These are phyloP conservation scores for Halisarca cf. caerulea DNA, from an alignment of 37 sponge, comb jelly and placozoan genomes.

Conservation along the genomic window DNA sequence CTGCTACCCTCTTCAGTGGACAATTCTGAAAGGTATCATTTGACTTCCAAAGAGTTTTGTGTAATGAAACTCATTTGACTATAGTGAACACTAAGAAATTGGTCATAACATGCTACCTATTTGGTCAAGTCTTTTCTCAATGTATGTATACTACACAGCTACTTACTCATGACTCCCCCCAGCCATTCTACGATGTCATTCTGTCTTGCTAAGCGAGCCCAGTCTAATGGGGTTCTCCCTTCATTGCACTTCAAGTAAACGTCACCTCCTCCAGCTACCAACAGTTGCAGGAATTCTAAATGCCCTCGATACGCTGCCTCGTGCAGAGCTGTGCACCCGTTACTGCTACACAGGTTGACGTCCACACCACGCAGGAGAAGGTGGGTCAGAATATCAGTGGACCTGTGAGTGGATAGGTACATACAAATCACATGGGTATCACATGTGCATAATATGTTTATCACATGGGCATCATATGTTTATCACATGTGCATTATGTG, in stretches of 20 bases:
- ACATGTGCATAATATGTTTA: too few species aligned
- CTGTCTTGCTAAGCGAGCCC: slow-evolving; percentile 6
- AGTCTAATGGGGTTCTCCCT: slow-evolving; percentile 17
- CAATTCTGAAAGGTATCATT: too few species aligned
- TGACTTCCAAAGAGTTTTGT: too few species aligned
- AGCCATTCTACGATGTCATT: neutral
- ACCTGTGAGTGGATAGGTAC: neutral
- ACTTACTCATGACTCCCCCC: neutral
- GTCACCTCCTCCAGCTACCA: slow-evolving; percentile 20
- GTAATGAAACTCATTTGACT: too few species aligned
- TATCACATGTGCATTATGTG: too few species aligned
- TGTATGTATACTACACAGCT: too few species aligned
- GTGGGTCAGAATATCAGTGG: neutral
- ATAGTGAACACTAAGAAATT: too few species aligned
- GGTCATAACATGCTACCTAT: too few species aligned
- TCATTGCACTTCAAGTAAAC: neutral
- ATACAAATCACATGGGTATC: too few species aligned
- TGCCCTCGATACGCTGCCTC: slow-evolving; percentile 27
- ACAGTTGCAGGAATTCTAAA: slow-evolving; percentile 11
- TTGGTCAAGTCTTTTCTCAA: too few species aligned
- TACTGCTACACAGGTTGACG: neutral
- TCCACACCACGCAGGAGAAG: slow-evolving; percentile 3
- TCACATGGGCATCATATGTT: too few species aligned
- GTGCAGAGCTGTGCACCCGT: slow-evolving; percentile 11
- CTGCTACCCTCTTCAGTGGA: too few species aligned